Conservation (phyloP, 2,888 invertebrate species). For the Eulithis prunata region DNA sequence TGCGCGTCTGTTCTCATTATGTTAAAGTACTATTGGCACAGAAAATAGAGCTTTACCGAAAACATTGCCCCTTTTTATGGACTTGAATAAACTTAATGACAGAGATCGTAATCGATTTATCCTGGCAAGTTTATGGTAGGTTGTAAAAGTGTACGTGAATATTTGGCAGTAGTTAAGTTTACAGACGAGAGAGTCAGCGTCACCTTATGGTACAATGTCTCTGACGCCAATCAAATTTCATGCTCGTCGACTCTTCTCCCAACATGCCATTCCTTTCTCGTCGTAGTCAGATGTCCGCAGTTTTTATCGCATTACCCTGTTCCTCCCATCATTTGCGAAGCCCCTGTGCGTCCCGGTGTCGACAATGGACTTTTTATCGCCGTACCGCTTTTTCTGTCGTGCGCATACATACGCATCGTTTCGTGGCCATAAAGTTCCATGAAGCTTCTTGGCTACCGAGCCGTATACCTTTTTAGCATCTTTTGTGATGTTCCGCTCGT, state of each 20-base stretch:
- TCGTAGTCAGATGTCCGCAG: slow-evolving; percentile 56
- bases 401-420: slow-evolving; percentile 71
- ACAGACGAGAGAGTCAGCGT: slow-evolving; percentile 34
- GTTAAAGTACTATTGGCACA: slow-evolving; percentile 26
- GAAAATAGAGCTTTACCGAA: slow-evolving; percentile 29
- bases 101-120: slow-evolving; percentile 40
- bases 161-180: slow-evolving; percentile 37
- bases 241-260: slow-evolving; percentile 59
- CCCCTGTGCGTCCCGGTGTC: slow-evolving; percentile 68
- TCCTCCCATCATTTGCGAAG: slow-evolving; percentile 72
- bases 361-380: slow-evolving; percentile 77
- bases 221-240: slow-evolving; percentile 68
- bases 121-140: slow-evolving; percentile 35
- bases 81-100: slow-evolving; percentile 38
- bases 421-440: slow-evolving; percentile 68
- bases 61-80: slow-evolving; percentile 33
- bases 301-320: slow-evolving; percentile 74
- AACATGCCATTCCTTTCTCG: slow-evolving; percentile 63
- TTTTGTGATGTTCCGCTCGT: slow-evolving; percentile 53
- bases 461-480: slow-evolving; percentile 55
- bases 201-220: slow-evolving; percentile 49
- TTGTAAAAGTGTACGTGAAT: slow-evolving; percentile 37
- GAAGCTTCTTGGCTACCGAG: slow-evolving; percentile 57
- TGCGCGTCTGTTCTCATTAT: slow-evolving; percentile 23
- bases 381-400: slow-evolving; percentile 64